Evolutionary conservation across 1,140 invertebrate genomes (phyloP).

Genomic region (Euura saliciscinereae): DNA sequence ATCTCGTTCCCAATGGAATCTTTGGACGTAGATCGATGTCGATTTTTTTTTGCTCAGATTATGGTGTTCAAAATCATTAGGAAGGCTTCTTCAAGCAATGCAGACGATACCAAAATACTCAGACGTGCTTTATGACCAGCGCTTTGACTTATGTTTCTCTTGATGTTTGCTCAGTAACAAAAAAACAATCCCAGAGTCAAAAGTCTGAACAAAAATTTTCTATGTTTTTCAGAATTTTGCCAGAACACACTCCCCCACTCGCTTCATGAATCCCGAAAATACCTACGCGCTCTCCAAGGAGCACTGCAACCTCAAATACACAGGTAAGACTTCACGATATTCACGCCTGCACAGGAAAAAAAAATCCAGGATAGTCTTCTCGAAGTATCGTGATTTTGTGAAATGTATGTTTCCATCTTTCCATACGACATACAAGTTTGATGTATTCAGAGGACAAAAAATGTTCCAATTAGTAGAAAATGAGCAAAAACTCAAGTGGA

Average conservation of each 20-base stretch:
- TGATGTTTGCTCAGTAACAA: neutral
- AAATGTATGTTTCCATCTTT: too few species aligned
- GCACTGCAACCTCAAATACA: slow-evolving; percentile 56
- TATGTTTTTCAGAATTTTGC: slow-evolving; percentile 54
- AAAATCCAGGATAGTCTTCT: too few species aligned
- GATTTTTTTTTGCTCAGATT: too few species aligned
- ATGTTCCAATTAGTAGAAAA: too few species aligned
- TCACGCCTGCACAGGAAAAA: too few species aligned
- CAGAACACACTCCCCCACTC: slow-evolving; percentile 56
- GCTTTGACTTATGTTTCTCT: neutral
- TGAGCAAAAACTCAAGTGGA: too few species aligned
- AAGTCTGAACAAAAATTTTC: slow-evolving; percentile 8
- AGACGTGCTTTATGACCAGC: neutral
- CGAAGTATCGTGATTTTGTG: too few species aligned
- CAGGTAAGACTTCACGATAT: slow-evolving; percentile 42
- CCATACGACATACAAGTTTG: too few species aligned
- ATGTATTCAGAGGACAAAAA: too few species aligned
- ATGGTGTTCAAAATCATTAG: too few species aligned
- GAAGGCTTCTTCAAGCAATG: neutral
- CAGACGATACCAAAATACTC: neutral
- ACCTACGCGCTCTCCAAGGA: slow-evolving; percentile 56
- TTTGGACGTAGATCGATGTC: too few species aligned
- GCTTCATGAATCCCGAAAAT: slow-evolving; percentile 60
- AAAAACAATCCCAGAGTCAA: slow-evolving; percentile 17
- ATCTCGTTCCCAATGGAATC: too few species aligned